Base-by-base conservation (phyloP, 92 coral and sea anemone genomes). In the Meandrina meandrites region DNA sequence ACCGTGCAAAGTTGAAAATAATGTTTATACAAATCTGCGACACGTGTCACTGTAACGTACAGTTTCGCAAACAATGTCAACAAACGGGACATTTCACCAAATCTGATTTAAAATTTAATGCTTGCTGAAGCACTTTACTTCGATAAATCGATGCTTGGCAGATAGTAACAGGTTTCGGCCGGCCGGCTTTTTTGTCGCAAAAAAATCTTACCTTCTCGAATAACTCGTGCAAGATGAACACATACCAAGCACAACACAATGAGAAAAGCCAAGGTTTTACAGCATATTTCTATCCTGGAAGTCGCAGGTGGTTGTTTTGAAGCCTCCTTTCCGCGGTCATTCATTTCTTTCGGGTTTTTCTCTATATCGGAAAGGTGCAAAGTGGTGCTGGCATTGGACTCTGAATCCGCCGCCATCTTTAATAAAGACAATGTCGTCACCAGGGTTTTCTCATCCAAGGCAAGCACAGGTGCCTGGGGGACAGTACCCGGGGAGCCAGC, bases 251-350 rank as follows among this genome's bases (percentile, higher is more conserved):
- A 54, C 8, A 92, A 21, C 9, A 94, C 99, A 73, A 93, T 82
- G 28, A 94, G 66, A 24, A 89, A 85, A 3, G 99, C 96, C 51
- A 93, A 30, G 18, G 90, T 62, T 90, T 96, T 96, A 93, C 98
- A 94, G 22, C 83, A 81, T 50, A 81, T 86, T 67, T 96, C 99
- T 18, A 75, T 89, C 85, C 91, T 90, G 21, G 94, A 86, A 51
- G 93, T 76, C 60, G 21, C 85, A 17, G 75, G 60, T 47, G 50
- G 56, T 27, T 88, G 79, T 75, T 24, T 73, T 21, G 84, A 47
- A 47, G 87, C n/a, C 22, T 74, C 42, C 31, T 74, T 80, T 73
- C 75, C 84, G 9, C n/a, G 81, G 16, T 85, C 88, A 28, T 28
- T 9, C 40, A 56, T 45, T 28, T 85, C 76, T 76, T 76, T 85